Base-by-base conservation (phyloP, 2,888 invertebrate genomes). In the Escarpia spicata region DNA sequence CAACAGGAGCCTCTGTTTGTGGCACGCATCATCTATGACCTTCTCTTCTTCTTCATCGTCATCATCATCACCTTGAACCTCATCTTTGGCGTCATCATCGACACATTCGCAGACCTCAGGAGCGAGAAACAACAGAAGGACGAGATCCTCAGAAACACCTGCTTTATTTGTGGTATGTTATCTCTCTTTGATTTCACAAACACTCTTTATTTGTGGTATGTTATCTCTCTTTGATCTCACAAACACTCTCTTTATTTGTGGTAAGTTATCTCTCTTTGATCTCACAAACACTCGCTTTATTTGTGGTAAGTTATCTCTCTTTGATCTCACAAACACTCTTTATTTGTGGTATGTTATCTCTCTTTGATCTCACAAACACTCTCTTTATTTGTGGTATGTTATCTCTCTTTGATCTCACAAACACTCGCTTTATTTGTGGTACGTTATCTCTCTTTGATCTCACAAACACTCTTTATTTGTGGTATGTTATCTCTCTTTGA, bases 71-170 rank as follows among this genome's bases (percentile, higher is more conserved):
- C 99, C 94, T 97, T 99, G 96, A 99, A 99, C 97, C 97, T 99
- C 93, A 99, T 99, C 97, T 99, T 99, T 97, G 99, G 99, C 98
- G 99, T 99, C 95, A 99, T 99, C 97, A 99, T 99, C 96, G 99
- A 99, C 97, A 99, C 99, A 0, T 99, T 99, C 97, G 99, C 99
- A 92, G 99, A 99, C 97, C 97, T 99, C 95, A 98, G 99, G 97
- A 99, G 98, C 95, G 99, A 99, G 97, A 99, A 99, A 96, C 99
- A 99, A 96, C 98, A 99, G 96, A 99, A 99, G 96, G 99, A 99
- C 96, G 97, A 99, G 92, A 98, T 99, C 95, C 97, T 99, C 58
- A 99, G 99, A 96, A 99, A 99, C 96, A 99, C 99, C n/a, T 99
- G 99, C 96, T 99, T 99, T 96, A 98, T 99, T 96, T 99, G 99